Conservation (phyloP, 2,797 vertebrate species). For the Ceyx erithaca region DNA sequence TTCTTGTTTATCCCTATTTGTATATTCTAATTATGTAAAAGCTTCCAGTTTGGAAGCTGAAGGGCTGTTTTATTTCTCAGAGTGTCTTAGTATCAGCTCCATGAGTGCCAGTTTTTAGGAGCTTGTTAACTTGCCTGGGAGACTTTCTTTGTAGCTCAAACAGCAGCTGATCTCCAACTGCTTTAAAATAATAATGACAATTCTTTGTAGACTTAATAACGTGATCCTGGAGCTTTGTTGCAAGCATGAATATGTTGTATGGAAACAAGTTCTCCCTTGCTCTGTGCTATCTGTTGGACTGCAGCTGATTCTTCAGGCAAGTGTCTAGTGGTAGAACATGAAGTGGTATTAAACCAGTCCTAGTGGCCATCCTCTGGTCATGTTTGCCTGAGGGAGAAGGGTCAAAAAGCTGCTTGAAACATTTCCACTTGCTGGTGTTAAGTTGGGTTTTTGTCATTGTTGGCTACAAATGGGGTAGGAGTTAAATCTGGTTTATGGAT, state of each 20-base stretch:
- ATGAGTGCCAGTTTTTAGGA: background rate
- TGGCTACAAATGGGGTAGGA: background rate
- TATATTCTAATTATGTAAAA: background rate
- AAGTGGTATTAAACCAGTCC: background rate
- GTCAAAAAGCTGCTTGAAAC: background rate
- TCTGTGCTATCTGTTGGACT: background rate
- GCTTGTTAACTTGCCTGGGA: background rate
- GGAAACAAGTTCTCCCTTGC: background rate
- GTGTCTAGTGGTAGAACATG: background rate
- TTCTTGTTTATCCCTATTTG: background rate
- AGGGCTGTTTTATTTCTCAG: background rate
- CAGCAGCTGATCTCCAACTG: background rate
- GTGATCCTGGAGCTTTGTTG: background rate
- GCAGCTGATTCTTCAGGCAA: background rate
- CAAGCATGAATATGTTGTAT: rapidly evolving
- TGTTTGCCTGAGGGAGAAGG: background rate
- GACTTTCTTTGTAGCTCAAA: background rate
- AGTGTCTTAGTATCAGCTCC: background rate
- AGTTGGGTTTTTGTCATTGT: background rate
- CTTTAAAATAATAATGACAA: slow-evolving; percentile 10
- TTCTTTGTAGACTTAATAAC: background rate
- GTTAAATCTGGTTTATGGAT: background rate
- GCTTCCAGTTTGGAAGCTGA: background rate
- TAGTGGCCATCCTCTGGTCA: background rate
- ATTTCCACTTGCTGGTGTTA: background rate